Conservation (phyloP, 37 sponge, comb jelly and placozoan species). For the Hormiphora californensis region DNA sequence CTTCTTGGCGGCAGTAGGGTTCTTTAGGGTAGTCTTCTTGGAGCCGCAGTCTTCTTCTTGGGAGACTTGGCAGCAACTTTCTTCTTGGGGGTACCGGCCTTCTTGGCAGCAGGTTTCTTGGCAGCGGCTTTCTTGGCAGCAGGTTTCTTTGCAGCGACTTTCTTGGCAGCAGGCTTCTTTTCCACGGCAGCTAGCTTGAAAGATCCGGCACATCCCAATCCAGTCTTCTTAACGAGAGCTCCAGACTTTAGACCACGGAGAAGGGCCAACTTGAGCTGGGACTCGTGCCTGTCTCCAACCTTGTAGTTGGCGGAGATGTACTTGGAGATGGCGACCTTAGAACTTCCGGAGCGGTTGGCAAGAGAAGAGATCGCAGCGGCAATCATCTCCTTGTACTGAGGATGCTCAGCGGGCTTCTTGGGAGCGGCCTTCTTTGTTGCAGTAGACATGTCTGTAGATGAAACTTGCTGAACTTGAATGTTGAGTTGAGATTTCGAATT, state of each 20-base stretch:
- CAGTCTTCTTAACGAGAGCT: conserved; percentile 70
- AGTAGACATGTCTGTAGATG: not conserved
- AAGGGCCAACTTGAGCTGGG: conserved; percentile 69
- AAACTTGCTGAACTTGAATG: too few species aligned
- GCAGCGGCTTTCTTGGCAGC: conserved; percentile 1
- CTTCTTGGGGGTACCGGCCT: conserved; percentile 50
- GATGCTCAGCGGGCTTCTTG: conserved; percentile 65
- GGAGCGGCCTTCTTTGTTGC: conserved; percentile 32
- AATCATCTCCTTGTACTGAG: conserved; percentile 82
- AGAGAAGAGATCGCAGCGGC: conserved; percentile 62
- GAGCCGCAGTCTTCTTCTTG: too few species aligned
- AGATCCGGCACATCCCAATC: conserved; percentile 75
- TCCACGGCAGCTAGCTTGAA: conserved; percentile 64
- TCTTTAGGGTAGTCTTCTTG: too few species aligned
- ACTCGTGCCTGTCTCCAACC: conserved; percentile 59
- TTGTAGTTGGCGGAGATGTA: conserved; percentile 81
- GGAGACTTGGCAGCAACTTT: not conserved
- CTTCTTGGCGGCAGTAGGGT: too few species aligned
- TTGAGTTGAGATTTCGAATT: too few species aligned
- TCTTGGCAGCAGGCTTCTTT: conserved; percentile 27
- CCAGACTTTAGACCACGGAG: conserved; percentile 62
- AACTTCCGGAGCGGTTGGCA: conserved; percentile 71
- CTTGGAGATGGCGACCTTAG: conserved; percentile 79
- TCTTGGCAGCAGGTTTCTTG: conserved; percentile 50
- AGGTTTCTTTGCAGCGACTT: conserved; percentile 55